Base-by-base conservation (phyloP, 2,797 vertebrate genomes). In the Premnoplex brunnescens region DNA sequence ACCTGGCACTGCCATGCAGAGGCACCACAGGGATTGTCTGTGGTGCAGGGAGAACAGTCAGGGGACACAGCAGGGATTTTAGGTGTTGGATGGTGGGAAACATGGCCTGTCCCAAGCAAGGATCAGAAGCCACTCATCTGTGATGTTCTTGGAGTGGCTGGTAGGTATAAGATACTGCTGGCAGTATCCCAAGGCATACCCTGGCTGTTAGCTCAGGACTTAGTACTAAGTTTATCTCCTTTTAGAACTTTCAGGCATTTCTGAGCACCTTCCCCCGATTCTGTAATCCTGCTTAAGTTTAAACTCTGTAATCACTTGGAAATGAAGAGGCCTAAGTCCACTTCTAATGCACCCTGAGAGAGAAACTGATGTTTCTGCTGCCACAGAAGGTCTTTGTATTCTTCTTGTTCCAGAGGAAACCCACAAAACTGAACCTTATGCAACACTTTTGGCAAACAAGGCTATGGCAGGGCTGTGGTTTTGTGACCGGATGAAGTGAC, bases 401-500 rank as follows among this genome's bases (percentile, higher is more conserved):
- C 69, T 72, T 4, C 71, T 93, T 62, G 39, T 71, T 95, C 62
- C 0, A 3, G 55, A 90, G 88, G 83, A 94, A 94, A 75, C 77
- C 93, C 92, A 81, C 77, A 93, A 81, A 63, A 27, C 41, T 60
- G 43, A 95, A 86, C 12, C 8, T 95, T 96, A 92, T 4, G n/a
- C 83, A 96, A 90, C 27, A 27, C 30, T 51, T 72, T 93, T 94
- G 86, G 62, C 80, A 92, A 93, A 81, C 1, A 3, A 66, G 51
- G 6, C 74, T 92, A 79, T 91, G 76, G 56, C 59, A 56, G 54
- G 64, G 63, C 59, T 91, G 92, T 88, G 88, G 83, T 48, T 96
- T 93, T 84, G 83, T 90, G 86, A 92, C 84, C 77, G 90, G 46
- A 90, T 86, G 73, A 84, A 93, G 91, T 91, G 93, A 84, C 67